phyloP scores from a whole-genome alignment of 1,140 invertebrate genomes.

The Drosophila nasuta region DNA sequence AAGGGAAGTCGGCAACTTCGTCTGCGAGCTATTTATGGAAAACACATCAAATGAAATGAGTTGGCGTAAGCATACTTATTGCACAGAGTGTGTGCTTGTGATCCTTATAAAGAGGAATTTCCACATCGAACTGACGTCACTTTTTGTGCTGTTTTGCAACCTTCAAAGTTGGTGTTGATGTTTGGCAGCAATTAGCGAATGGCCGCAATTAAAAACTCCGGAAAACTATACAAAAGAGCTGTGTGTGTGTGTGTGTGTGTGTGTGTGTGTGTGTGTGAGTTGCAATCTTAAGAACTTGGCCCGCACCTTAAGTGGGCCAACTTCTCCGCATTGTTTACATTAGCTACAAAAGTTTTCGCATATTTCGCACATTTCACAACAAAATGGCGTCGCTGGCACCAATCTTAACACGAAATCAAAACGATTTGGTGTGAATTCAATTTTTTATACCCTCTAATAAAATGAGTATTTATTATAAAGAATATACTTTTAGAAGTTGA shows the following conservation, averaged over 20 bases:
- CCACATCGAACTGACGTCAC: slow-evolving; percentile 49
- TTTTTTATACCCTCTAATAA: neutral
- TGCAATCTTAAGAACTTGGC: slow-evolving; percentile 52
- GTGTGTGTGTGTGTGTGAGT: slow-evolving; percentile 66
- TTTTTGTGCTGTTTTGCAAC: slow-evolving; percentile 51
- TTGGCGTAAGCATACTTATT: slow-evolving; percentile 21
- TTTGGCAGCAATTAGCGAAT: slow-evolving; percentile 36
- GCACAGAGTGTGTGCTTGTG: neutral
- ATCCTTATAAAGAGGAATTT: slow-evolving; percentile 15
- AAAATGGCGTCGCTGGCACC: slow-evolving; percentile 68
- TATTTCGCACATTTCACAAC: slow-evolving; percentile 58
- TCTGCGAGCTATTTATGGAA: slow-evolving; percentile 56
- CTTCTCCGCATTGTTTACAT: slow-evolving; percentile 69
- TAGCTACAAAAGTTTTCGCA: slow-evolving; percentile 50
- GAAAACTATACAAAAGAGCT: slow-evolving; percentile 12
- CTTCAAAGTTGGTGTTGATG: slow-evolving; percentile 46
- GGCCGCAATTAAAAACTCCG: slow-evolving; percentile 49
- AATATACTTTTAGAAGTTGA: neutral
- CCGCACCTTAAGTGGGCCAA: slow-evolving; percentile 64
- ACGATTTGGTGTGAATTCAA: neutral
- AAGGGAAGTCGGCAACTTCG: neutral
- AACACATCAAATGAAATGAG: slow-evolving; percentile 42
- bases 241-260: slow-evolving; percentile 49
- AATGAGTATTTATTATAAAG: neutral
- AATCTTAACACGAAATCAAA: slow-evolving; percentile 63